Evolutionary conservation across 1,140 invertebrate species (phyloP).

Genomic region (Caenorhabditis latens): DNA sequence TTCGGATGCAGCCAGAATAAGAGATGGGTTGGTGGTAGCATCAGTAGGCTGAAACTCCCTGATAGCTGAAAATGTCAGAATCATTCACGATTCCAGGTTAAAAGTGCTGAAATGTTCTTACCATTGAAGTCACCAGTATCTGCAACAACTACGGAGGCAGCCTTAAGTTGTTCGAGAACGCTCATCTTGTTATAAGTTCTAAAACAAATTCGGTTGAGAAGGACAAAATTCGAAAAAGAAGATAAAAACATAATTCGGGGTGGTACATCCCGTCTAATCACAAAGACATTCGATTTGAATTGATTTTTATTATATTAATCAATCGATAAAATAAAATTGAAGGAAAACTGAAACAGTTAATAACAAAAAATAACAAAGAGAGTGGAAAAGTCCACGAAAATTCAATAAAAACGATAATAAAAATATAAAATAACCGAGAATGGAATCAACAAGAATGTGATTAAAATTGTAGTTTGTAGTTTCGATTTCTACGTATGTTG

Average conservation of each 20-base stretch:
- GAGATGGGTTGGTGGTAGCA: slow-evolving; percentile 98
- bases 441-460: slow-evolving; percentile 12
- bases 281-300: too few relatives aligned
- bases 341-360: too few relatives aligned
- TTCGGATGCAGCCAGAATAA: slow-evolving; percentile 91
- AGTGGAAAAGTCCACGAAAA: slow-evolving; percentile 12
- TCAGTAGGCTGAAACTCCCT: slow-evolving; percentile 97
- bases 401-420: slow-evolving; percentile 36
- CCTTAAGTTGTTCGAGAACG: slow-evolving; percentile 87
- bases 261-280: too few relatives aligned
- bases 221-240: too few relatives aligned
- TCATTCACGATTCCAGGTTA: neutral
- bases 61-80: slow-evolving; percentile 84
- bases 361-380: neutral
- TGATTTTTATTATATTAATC: too few relatives aligned
- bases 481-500: slow-evolving; percentile 15
- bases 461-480: neutral
- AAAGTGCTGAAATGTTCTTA: slow-evolving; percentile 79
- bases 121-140: slow-evolving; percentile 98
- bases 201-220: neutral
- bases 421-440: slow-evolving; percentile 9
- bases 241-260: too few relatives aligned
- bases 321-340: too few relatives aligned
- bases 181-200: slow-evolving; percentile 48
- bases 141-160: slow-evolving; percentile 91